These are phyloP conservation scores for Ypsolopha scabrella DNA, from an alignment of 2,888 invertebrate genomes.

Conservation along the genomic window DNA sequence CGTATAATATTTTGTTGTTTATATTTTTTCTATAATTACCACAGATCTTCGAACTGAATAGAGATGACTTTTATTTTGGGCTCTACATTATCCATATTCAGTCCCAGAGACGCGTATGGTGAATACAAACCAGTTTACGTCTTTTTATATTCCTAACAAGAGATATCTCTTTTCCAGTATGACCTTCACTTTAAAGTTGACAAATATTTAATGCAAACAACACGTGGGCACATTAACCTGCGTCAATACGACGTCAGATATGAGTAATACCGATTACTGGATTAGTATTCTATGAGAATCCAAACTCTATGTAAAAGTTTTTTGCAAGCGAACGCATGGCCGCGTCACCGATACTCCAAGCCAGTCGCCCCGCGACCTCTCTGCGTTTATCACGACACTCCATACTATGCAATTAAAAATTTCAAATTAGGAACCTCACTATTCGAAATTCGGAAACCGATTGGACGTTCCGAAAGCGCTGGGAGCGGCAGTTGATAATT, in stretches of 20 bases:
- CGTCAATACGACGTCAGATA: no score
- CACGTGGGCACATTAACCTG: conserved; percentile 2
- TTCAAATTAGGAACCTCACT: conserved; percentile 27
- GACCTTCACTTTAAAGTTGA: no score
- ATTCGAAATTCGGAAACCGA: conserved; percentile 16
- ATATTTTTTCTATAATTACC: neutral
- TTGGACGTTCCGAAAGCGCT: neutral
- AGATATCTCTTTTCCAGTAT: no score
- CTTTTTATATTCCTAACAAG: no score
- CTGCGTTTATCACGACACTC: conserved; percentile 51
- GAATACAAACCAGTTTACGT: no score
- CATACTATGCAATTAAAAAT: conserved; percentile 20
- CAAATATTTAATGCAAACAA: neutral
- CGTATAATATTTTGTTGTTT: neutral
- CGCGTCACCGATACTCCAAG: conserved; percentile 48
- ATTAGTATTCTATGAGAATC: conserved; percentile 36
- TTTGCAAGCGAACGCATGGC: conserved; percentile 59
- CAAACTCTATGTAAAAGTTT: conserved; percentile 46
- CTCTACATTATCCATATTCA: neutral
- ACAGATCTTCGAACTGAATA: neutral
- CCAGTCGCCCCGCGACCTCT: conserved; percentile 57
- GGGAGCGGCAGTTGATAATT: neutral
- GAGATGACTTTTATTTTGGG: neutral
- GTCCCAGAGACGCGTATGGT: no score
- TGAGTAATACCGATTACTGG: conserved; percentile 14